A percentile compares a stretch with the other conserved stretches of the same genome.
phyloP scores from a whole-genome alignment of 2,888 invertebrate species.

The Julus scandinavius region DNA sequence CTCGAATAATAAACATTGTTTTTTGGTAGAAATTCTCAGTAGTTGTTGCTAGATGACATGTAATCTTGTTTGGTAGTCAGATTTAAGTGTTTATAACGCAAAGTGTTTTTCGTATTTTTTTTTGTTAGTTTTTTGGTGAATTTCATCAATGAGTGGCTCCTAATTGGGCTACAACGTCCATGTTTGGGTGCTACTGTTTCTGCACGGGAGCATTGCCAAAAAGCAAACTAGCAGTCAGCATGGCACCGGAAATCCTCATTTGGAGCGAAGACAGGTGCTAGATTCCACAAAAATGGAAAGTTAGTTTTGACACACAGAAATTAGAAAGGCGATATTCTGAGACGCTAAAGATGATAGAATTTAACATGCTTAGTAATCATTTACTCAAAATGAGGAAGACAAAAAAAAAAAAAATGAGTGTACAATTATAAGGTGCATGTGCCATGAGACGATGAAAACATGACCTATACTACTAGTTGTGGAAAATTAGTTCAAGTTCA shows the following conservation, averaged over 20 bases:
- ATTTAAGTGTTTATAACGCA: not conserved
- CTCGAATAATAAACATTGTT: not conserved
- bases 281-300: not conserved
- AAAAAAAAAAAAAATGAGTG: too few relatives aligned
- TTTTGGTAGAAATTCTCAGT: not conserved
- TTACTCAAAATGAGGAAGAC: too few relatives aligned
- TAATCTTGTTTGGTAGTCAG: not conserved
- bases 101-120: not conserved
- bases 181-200: not conserved
- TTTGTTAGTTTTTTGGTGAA: not conserved
- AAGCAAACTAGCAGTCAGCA: not conserved
- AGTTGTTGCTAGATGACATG: not conserved
- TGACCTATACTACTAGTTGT: too few relatives aligned
- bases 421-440: too few relatives aligned
- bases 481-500: too few relatives aligned
- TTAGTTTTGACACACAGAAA: not conserved
- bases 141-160: not conserved
- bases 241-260: constrained; percentile 26
- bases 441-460: too few relatives aligned
- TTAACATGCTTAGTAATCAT: too few relatives aligned
- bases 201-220: not conserved
- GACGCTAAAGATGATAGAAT: not conserved
- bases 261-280: not conserved
- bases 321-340: not conserved
- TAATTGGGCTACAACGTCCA: not conserved